Percentiles rank a stretch among this genome's conserved stretches.
Conservation (phyloP, 2,888 invertebrate genomes). For the Patella depressa region DNA sequence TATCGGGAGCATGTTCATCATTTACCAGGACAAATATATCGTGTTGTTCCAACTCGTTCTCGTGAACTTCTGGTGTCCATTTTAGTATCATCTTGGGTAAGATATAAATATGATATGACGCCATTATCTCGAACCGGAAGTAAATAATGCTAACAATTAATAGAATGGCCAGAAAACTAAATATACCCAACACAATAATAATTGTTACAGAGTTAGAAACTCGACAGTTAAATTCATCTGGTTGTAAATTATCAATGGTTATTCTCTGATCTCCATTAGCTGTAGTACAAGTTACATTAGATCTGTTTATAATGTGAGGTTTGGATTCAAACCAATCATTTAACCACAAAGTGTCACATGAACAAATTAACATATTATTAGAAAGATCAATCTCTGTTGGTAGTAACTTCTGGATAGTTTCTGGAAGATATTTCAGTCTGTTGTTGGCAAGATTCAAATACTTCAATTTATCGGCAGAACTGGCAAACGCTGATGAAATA, state of each 20-base stretch:
- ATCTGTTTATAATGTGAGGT: not conserved
- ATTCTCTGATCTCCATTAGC: not conserved
- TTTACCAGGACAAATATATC: not conserved
- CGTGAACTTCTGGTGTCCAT: not conserved
- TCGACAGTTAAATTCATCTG: too few species aligned
- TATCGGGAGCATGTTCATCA: not conserved
- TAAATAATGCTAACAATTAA: not conserved
- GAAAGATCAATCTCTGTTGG: not conserved
- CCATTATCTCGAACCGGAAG: not conserved
- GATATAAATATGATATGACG: not conserved
- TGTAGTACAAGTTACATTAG: not conserved
- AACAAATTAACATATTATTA: not conserved
- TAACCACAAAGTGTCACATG: not conserved
- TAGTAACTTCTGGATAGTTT: constrained; percentile 4
- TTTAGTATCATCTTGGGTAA: not conserved
- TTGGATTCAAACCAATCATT: not conserved
- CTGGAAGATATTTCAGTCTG: not conserved
- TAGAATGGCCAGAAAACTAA: not conserved
- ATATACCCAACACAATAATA: not conserved
- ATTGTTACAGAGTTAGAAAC: too few species aligned
- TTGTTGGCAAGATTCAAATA: not conserved
- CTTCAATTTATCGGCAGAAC: not conserved
- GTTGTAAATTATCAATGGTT: too few species aligned
- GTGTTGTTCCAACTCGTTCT: not conserved
- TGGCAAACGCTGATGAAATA: not conserved